Base-by-base conservation (phyloP, 2,113 vertebrate species). In the Oreocharis arfaki region DNA sequence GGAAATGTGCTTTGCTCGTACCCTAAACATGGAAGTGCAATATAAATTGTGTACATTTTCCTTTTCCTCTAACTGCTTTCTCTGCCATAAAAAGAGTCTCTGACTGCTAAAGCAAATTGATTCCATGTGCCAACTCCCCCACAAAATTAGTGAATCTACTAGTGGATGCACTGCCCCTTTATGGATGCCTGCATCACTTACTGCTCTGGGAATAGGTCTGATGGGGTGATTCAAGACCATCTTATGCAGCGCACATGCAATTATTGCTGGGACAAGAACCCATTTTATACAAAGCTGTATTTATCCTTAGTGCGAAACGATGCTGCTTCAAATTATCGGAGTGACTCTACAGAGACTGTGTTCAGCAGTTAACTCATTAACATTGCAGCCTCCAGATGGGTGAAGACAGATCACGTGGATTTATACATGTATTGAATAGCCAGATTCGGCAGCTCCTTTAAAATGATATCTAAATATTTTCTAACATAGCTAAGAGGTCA, bases 361-460 rank as follows among this genome's bases (percentile, higher is more conserved):
- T 82, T 91, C 81, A 85, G 94, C 91, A 94, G 87, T 96, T 91
- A 96, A 90, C 91, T 96, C 84, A 88, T 96, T 96, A 95, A 90
- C 84, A 70, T 74, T 80, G 67, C 90, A 80, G 67, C 59, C 91
- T 96, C 91, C 87, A 95, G 94, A 95, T 93, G 91, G 94, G 90
- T 1, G 0, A 93, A 79, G 82, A 83, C 77, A 91, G 60, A 89
- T 91, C 89, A 84, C 84, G 70, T 12, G 15, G 87, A 85, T 94
- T 85, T 93, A 73, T 53, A 80, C 0, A 7, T 77, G 81, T 83
- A 90, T 86, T 90, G 83, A 96, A 94, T 39, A 95, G 86, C 76
- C 92, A 96, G 90, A 93, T 69, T 80, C 16, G 0, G 80, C 59
- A 94, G 39, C 63, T 85, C 63, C 79, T 86, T 92, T 74, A 93